Evolutionary conservation across 2,113 vertebrate genomes (phyloP), one percentile per base, ranked within the genome.

Genomic region (Chunga burmeisteri): DNA sequence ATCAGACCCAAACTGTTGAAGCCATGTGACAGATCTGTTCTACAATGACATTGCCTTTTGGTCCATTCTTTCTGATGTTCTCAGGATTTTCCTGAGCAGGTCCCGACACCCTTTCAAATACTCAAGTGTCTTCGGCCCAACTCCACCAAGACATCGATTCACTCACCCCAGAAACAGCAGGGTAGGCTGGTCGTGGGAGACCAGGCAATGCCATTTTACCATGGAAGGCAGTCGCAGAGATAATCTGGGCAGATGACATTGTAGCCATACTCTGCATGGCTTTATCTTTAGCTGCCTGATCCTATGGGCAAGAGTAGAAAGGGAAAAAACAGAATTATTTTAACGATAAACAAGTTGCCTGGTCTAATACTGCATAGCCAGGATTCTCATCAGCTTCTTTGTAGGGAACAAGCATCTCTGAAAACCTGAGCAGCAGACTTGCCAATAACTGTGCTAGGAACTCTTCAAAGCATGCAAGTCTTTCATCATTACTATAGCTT

Each of bases 251-350:
- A 72, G 99, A 99, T 86, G 99, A 99, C 99, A 99, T 99, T 96
- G 98, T 98, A 96, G 99, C 99, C 99, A 99, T 99, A 96, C 98
- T 99, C 97, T 99, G 99, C 95, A 99, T 98, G 75, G 99, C 99
- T 98, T 99, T 99, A 98, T 99, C 99, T 98, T 99, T 99, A 97
- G 99, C 99, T 95, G 98, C 99, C 98, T 99, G 99, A 96, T 99
- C 99, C 99, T 99, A 81, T 25, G 58, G 87, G 78, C 75, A 98
- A 95, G 81, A 83, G 81, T 3, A 96, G 67, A 96, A 73, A 93
- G 18, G 93, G 42, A 73, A 86, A 90, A 93, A 46, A 9, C 16
- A 68, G 10, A 30, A 79, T 85, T 84, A 95, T 67, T 94, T 59
- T 6, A 55, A 90, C 15, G 30, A 91, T 58, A 72, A 94, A 81